Evolutionary conservation across 1,140 invertebrate genomes (phyloP).

Genomic region (Drosophila subobscura): DNA sequence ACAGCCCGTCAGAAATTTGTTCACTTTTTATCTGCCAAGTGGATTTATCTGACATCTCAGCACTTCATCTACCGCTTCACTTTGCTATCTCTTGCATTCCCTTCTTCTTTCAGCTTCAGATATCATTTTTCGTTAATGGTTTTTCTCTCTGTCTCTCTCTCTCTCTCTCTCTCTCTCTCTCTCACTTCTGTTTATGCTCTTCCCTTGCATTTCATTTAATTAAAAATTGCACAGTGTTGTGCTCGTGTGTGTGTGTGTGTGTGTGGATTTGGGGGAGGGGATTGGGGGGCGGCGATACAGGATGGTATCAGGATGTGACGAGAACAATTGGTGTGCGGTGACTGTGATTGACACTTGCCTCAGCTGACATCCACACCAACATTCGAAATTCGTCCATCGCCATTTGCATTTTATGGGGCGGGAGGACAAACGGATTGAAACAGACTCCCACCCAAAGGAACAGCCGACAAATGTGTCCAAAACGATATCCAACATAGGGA

Average conservation of each 20-base stretch:
- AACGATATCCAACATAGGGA: background rate
- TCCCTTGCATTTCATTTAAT: constrained; percentile 70
- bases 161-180: constrained; percentile 6
- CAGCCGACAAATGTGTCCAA: constrained; percentile 6
- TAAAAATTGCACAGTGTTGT: constrained; percentile 53
- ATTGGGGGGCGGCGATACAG: background rate
- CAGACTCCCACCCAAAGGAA: background rate
- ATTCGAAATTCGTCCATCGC: background rate
- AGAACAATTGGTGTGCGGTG: constrained; percentile 43
- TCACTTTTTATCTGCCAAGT: constrained; percentile 16
- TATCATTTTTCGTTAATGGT: constrained; percentile 75
- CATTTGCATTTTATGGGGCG: too few relatives aligned
- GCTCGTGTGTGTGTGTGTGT: constrained; percentile 5
- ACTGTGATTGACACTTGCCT: constrained; percentile 54
- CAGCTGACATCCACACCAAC: constrained; percentile 6
- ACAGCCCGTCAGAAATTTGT: constrained; percentile 1
- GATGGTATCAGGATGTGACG: constrained; percentile 14
- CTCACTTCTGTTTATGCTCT: constrained; percentile 16
- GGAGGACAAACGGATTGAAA: too few relatives aligned
- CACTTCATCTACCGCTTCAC: background rate
- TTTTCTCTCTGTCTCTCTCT: constrained; percentile 37
- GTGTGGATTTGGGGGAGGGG: background rate
- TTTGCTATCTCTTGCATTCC: background rate
- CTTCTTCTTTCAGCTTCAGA: constrained; percentile 18
- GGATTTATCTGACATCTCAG: constrained; percentile 25